A percentile compares a stretch with the other conserved stretches of the same genome.
phyloP scores from a whole-genome alignment of 2,797 vertebrate species.

The Dryobates pubescens region DNA sequence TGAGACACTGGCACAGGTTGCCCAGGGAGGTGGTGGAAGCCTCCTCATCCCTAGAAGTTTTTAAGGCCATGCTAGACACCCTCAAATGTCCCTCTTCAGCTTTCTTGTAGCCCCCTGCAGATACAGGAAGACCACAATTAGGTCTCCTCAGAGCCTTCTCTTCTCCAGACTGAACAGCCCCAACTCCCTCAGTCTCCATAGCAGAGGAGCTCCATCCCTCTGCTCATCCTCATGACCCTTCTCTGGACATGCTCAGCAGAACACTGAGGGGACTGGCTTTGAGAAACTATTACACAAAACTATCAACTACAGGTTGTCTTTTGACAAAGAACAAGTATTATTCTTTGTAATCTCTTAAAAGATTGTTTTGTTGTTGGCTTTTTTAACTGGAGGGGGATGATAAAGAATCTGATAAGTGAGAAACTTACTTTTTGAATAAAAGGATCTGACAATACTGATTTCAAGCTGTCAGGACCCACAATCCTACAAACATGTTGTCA shows the following conservation, averaged over 20 bases:
- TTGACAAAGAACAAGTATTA: neutral
- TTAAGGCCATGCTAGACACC: too few species aligned
- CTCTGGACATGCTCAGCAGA: neutral
- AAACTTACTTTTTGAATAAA: slow-evolving; percentile 37
- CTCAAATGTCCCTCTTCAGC: too few species aligned
- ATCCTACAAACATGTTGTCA: slow-evolving; percentile 44
- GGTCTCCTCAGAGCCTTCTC: too few species aligned
- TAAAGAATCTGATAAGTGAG: neutral
- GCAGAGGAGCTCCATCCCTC: too few species aligned
- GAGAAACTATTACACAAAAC: neutral
- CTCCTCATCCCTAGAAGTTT: too few species aligned
- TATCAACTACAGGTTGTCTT: neutral
- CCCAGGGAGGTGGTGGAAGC: too few species aligned
- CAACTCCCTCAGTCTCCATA: too few species aligned
- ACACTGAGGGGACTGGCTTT: neutral
- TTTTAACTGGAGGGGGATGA: neutral
- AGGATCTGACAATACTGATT: slow-evolving; percentile 50
- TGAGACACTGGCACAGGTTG: too few species aligned
- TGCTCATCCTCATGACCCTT: too few species aligned
- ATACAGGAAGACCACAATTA: too few species aligned
- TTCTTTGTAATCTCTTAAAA: neutral
- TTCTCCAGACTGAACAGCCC: too few species aligned
- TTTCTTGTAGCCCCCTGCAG: too few species aligned
- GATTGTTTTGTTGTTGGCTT: neutral
- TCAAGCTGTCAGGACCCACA: slow-evolving; percentile 49